A percentile compares a stretch with the other conserved stretches of the same genome.
phyloP scores from a whole-genome alignment of 2,797 vertebrate genomes.

The Borostomias antarcticus region DNA sequence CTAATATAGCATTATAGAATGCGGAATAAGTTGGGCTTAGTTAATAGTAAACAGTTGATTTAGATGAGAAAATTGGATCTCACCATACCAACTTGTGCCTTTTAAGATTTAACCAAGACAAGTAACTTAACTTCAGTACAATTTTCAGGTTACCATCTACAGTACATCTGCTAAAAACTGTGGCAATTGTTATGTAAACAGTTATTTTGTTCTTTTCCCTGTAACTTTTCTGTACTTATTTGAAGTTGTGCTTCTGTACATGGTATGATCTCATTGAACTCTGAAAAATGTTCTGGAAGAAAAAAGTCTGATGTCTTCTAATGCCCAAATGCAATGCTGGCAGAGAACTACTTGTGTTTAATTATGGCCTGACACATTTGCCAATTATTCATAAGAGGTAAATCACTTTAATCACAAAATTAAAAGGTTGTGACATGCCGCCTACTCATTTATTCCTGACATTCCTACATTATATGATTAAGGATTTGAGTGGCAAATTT shows the following conservation, averaged over 20 bases:
- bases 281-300: conserved; percentile 38
- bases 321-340: conserved; percentile 36
- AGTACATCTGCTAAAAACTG: conserved; percentile 73
- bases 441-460: conserved; percentile 61
- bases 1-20: conserved; percentile 48
- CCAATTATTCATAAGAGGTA: conserved; percentile 53
- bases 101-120: conserved; percentile 83
- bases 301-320: conserved; percentile 41
- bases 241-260: conserved; percentile 54
- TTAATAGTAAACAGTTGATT: conserved; percentile 66
- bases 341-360: conserved; percentile 47
- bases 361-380: conserved; percentile 49
- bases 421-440: conserved; percentile 62
- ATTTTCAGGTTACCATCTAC: conserved; percentile 78
- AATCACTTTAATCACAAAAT: conserved; percentile 54
- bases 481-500: conserved; percentile 46
- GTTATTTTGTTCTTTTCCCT: conserved; percentile 50
- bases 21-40: conserved; percentile 67
- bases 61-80: conserved; percentile 72
- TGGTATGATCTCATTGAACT: conserved; percentile 56
- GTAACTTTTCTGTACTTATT: conserved; percentile 67
- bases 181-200: conserved; percentile 78
- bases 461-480: conserved; percentile 56
- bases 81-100: conserved; percentile 92
- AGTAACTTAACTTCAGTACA: conserved; percentile 75